Evolutionary conservation across 2,797 vertebrate species (phyloP).

Genomic region (Chlorospingus flavigularis): DNA sequence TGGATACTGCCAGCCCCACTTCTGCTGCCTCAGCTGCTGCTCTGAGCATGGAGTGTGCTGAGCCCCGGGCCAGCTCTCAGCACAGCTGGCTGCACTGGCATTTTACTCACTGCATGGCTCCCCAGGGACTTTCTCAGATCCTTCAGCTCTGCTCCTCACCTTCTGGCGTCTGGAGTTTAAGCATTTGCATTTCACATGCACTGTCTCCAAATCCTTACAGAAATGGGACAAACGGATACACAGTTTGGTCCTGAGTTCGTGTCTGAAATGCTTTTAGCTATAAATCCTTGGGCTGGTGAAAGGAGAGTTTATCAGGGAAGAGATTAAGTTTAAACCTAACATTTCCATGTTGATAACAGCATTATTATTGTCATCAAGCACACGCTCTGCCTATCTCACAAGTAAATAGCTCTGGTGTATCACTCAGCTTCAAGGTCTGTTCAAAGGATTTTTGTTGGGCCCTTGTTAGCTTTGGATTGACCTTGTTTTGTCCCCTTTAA

Average conservation of each 20-base stretch:
- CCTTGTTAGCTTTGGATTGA: slow-evolving; percentile 10
- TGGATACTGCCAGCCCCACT: not conserved
- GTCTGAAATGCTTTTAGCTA: not conserved
- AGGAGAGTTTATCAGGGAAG: slow-evolving; percentile 34
- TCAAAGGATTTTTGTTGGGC: not conserved
- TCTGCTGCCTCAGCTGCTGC: not conserved
- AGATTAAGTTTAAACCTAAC: slow-evolving; percentile 50
- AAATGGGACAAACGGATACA: not conserved
- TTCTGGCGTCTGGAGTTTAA: not conserved
- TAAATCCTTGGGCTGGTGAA: slow-evolving; percentile 18
- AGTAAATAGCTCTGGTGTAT: not conserved
- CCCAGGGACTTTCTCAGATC: not conserved
- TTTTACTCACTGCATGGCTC: not conserved
- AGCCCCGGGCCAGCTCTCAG: not conserved
- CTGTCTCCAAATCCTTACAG: not conserved
- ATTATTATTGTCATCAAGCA: slow-evolving; percentile 18
- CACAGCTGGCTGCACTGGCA: not conserved
- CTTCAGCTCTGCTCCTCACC: not conserved
- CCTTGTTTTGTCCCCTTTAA: not conserved
- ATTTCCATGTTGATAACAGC: not conserved
- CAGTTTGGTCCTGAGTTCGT: not conserved
- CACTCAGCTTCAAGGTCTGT: slow-evolving; percentile 20
- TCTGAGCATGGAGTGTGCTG: not conserved
- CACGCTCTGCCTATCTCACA: not conserved
- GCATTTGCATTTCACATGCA: not conserved